phyloP scores from a whole-genome alignment of 2,888 invertebrate species.

The Biston stratarius region DNA sequence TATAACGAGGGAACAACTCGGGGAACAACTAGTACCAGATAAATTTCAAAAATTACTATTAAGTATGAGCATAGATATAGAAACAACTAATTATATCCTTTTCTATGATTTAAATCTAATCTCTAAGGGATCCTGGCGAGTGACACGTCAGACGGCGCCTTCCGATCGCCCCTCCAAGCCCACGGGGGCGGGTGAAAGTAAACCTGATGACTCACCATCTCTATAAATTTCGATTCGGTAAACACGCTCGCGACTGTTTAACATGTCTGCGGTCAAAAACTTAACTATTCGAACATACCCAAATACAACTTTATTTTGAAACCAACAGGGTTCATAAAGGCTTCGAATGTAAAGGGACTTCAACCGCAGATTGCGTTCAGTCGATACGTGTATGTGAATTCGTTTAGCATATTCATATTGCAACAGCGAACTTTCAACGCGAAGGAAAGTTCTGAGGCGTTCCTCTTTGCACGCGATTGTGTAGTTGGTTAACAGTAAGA shows the following conservation, averaged over 20 bases:
- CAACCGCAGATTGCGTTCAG: constrained; percentile 35
- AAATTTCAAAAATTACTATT: no score
- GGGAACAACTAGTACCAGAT: no score
- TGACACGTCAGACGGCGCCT: constrained; percentile 31
- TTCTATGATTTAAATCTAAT: no score
- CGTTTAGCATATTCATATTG: constrained; percentile 67
- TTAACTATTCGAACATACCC: constrained; percentile 18
- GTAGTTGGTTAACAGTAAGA: constrained; percentile 34
- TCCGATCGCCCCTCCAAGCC: constrained; percentile 45
- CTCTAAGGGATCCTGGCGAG: constrained; percentile 1
- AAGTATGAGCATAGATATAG: no score
- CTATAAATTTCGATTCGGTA: constrained; percentile 63
- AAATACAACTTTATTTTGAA: constrained; percentile 34
- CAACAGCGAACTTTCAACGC: constrained; percentile 66
- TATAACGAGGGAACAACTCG: no score
- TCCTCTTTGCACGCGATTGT: constrained; percentile 51
- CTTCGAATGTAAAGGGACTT: constrained; percentile 21
- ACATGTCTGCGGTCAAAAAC: constrained; percentile 41
- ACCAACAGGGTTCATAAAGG: constrained; percentile 34
- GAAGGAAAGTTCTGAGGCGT: constrained; percentile 61
- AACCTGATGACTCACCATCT: constrained; percentile 71
- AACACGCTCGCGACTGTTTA: constrained; percentile 44
- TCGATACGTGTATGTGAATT: constrained; percentile 48
- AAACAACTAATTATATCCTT: no score
- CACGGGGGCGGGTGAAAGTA: constrained; percentile 75